Evolutionary conservation across 1,140 invertebrate species (phyloP).

Genomic region (Zaprionus tsacasi): DNA sequence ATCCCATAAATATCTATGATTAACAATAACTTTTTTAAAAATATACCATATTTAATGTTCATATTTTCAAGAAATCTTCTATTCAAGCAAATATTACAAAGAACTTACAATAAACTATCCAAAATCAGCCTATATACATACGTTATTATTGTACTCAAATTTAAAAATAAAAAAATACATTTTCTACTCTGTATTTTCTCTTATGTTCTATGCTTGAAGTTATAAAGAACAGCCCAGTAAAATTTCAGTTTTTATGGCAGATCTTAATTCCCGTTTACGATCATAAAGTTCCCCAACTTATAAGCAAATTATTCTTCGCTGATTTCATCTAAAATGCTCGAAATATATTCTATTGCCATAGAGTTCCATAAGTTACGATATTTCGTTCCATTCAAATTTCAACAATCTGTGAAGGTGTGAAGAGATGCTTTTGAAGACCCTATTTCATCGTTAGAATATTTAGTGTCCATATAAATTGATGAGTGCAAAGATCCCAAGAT

Average conservation of each 20-base stretch:
- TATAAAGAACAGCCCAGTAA: neutral
- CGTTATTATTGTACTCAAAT: too few relatives aligned
- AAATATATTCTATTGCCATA: neutral
- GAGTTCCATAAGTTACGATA: neutral
- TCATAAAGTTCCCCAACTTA: too few relatives aligned
- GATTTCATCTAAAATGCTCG: neutral
- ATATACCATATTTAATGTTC: too few relatives aligned
- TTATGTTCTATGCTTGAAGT: too few relatives aligned
- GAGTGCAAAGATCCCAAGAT: neutral
- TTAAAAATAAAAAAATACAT: too few relatives aligned
- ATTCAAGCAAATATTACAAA: too few relatives aligned
- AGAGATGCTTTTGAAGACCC: conserved; percentile 7
- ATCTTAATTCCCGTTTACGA: neutral
- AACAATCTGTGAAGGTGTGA: conserved; percentile 21
- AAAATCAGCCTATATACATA: too few relatives aligned
- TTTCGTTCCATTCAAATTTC: conserved; percentile 10
- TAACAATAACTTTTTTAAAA: too few relatives aligned
- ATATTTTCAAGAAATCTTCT: too few relatives aligned
- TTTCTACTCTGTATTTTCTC: too few relatives aligned
- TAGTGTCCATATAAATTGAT: neutral
- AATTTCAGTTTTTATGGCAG: neutral
- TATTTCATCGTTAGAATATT: conserved; percentile 2
- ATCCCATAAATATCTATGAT: too few relatives aligned
- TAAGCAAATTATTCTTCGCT: conserved; percentile 2
- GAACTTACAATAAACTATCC: too few relatives aligned